These are phyloP conservation scores for Vultur gryphus DNA, from an alignment of 2,797 vertebrate genomes.

Conservation along the genomic window DNA sequence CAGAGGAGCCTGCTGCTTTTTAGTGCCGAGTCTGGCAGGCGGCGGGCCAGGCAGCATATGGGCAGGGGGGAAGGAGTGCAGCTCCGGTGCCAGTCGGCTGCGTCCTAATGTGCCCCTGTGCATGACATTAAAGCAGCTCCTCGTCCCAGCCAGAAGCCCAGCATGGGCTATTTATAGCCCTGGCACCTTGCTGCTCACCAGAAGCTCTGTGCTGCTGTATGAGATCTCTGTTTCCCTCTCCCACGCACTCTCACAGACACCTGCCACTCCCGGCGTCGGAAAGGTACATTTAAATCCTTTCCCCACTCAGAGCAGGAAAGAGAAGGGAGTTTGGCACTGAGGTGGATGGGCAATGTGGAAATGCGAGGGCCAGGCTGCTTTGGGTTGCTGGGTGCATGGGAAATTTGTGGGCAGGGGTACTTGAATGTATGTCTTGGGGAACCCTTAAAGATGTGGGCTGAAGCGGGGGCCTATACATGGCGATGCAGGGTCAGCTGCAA, in stretches of 20 bases:
- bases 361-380: neutral
- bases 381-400: neutral
- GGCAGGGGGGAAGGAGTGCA: neutral
- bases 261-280: neutral
- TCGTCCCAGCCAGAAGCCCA: neutral
- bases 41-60: rapidly evolving
- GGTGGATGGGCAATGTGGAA: neutral
- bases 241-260: neutral
- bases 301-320: neutral
- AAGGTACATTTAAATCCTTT: slow-evolving; percentile 33
- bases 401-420: neutral
- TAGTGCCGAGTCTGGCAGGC: neutral
- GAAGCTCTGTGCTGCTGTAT: neutral
- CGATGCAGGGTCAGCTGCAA: neutral
- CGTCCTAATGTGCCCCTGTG: neutral
- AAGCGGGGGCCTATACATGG: neutral
- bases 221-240: neutral
- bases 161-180: slow-evolving; percentile 4
- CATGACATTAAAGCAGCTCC: slow-evolving; percentile 8
- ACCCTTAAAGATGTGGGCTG: neutral
- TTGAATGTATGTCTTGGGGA: neutral
- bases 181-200: neutral
- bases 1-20: neutral
- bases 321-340: neutral
- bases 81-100: rapidly evolving